Evolutionary conservation across 37 sponge, comb jelly and placozoan species (phyloP), one percentile per base, ranked within the genome.

Genomic region (Axinella damicornis): DNA sequence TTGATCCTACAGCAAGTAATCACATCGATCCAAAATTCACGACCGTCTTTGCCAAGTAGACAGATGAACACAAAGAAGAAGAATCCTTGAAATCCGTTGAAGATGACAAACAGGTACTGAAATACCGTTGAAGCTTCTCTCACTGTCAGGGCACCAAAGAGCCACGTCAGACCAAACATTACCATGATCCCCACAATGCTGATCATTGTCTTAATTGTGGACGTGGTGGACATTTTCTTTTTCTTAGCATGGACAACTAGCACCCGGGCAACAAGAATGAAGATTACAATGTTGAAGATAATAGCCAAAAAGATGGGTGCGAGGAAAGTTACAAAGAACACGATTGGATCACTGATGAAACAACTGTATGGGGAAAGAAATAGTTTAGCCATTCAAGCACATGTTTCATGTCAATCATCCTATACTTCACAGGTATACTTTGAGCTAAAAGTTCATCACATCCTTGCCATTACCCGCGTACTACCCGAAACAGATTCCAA

Each of bases 71-170:
- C 54, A 62, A 77, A 85, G 21, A 85, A 41, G 28, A 64, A 70
- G 53, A 90, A 77, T 22, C 90, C 90, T 35, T 90, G 90, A 1
- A 78, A 33, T 17, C 80, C 34, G 38, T 90, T 90, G 57, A 77
- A 77, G 67, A 90, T 62, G 37, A 74, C 70, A 40, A 90, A 90
- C 40, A 90, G 78, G 61, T 74, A 73, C 27, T 90, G 78, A 61
- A 85, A 80, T 13, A 37, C 82, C 24, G 33, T 19, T 57, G 63
- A 60, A 28, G 30, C 75, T 6, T 67, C 61, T 14, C 46, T 38
- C 16, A 90, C 25, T 20, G 86, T 85, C 62, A 80, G 66, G 4
- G 81, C 56, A 22, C 80, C 91, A 67, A 90, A 85, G 18, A 85
- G 36, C 91, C 91, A 90, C 5, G 82, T 74, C 22, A 85, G 54